A percentile compares a stretch with the other conserved stretches of the same genome.
Conservation (phyloP, 2,113 vertebrate genomes). For the Prochilodus magdalenae region DNA sequence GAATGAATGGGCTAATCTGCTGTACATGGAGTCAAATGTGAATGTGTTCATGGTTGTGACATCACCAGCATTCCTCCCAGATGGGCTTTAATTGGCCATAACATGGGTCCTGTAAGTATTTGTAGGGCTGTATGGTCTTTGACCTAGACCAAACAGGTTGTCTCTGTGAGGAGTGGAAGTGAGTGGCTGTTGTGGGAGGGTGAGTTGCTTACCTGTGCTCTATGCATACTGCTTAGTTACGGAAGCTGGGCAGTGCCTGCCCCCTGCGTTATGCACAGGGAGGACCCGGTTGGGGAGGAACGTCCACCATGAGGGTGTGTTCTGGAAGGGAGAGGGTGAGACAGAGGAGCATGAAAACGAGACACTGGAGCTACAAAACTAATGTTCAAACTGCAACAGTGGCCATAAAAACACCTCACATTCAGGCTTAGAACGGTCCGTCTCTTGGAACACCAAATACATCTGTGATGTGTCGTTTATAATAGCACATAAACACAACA, state of each 20-base stretch:
- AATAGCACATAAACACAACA: no score
- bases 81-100: not conserved
- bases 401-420: not conserved
- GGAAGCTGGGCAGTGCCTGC: constrained; percentile 97
- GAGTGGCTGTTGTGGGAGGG: not conserved
- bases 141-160: no score
- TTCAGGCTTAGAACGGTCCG: no score
- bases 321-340: constrained; percentile 73
- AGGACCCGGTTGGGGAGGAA: constrained; percentile 82
- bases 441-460: no score
- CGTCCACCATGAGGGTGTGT: constrained; percentile 82
- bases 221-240: constrained; percentile 89
- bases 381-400: not conserved
- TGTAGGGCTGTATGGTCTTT: no score
- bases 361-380: not conserved
- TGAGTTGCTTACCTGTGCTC: constrained; percentile 97
- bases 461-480: no score
- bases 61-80: not conserved
- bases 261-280: constrained; percentile 86
- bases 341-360: not conserved
- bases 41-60: constrained; percentile 2
- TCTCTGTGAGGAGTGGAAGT: no score
- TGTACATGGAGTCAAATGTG: not conserved
- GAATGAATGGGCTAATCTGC: no score
- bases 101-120: not conserved